Percentiles rank a stretch among this genome's conserved stretches.
Evolutionary conservation across 92 coral and sea anemone species (phyloP).

Genomic region (Porites evermanni): DNA sequence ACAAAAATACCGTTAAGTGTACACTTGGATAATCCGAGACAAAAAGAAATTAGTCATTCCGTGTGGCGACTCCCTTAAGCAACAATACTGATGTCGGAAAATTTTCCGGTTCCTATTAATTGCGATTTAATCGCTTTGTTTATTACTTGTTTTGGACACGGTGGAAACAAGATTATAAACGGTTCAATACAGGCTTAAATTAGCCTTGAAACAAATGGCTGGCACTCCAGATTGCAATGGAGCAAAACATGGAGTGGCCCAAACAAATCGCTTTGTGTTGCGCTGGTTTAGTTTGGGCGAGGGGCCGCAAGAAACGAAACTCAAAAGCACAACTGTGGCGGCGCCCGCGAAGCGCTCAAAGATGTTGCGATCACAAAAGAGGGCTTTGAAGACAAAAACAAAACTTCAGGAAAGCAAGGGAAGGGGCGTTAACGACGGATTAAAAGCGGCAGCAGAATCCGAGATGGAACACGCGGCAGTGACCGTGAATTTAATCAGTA

Average conservation of each 20-base stretch:
- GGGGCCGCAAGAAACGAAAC: constrained; percentile 19
- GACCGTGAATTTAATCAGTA: constrained; percentile 72
- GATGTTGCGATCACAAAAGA: constrained; percentile 21
- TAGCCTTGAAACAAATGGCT: constrained; percentile 56
- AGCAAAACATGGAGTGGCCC: constrained; percentile 45
- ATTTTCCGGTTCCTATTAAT: too few relatives aligned
- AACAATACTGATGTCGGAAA: too few relatives aligned
- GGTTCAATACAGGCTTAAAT: constrained; percentile 9
- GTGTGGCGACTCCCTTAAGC: too few relatives aligned
- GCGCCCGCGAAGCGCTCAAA: background rate
- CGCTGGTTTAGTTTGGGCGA: constrained; percentile 49
- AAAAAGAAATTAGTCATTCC: too few relatives aligned
- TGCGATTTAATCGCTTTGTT: too few relatives aligned
- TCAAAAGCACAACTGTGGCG: background rate
- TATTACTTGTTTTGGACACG: too few relatives aligned
- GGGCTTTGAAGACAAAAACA: constrained; percentile 53
- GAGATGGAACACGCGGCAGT: constrained; percentile 73
- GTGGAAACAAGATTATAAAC: too few relatives aligned
- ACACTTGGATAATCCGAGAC: background rate
- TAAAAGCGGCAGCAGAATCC: constrained; percentile 27
- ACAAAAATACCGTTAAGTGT: constrained; percentile 5
- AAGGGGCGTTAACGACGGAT: constrained; percentile 53
- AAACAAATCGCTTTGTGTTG: constrained; percentile 38
- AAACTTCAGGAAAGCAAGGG: background rate
- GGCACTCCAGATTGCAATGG: constrained; percentile 59